Percentiles rank a stretch among this genome's conserved stretches.
Evolutionary conservation across 35 echinoderm and acorn worm species (phyloP).

Genomic region (Hemicentrotus pulcherrimus): DNA sequence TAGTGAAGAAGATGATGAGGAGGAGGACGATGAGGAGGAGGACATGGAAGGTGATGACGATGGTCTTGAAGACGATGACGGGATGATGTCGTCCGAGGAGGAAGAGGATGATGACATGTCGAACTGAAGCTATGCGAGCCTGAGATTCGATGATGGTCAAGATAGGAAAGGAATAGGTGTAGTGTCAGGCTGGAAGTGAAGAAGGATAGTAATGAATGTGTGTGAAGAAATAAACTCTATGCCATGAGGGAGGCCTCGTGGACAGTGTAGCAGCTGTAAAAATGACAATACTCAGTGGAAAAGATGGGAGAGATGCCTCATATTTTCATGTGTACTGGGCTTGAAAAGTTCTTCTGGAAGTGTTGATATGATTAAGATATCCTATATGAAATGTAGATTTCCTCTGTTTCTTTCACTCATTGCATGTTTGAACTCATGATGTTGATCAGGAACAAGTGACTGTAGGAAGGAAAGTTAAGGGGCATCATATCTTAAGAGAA

Average conservation of each 20-base stretch:
- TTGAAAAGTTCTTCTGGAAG: neutral
- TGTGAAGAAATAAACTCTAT: neutral
- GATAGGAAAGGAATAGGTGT: neutral
- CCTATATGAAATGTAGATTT: neutral
- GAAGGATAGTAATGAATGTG: neutral
- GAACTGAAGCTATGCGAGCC: constrained; percentile 8
- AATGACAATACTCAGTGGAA: neutral
- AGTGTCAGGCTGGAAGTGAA: neutral
- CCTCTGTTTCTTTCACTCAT: neutral
- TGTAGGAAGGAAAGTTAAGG: neutral
- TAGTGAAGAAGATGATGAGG: constrained; percentile 59
- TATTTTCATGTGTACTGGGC: neutral
- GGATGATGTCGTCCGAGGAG: constrained; percentile 55
- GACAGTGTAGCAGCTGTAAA: neutral
- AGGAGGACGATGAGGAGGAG: constrained; percentile 59
- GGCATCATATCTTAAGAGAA: neutral
- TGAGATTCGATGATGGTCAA: neutral
- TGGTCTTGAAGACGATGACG: constrained; percentile 34
- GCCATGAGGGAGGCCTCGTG: neutral
- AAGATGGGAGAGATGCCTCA: neutral
- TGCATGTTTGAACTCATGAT: neutral
- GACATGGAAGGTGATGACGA: constrained; percentile 48
- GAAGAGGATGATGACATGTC: constrained; percentile 31
- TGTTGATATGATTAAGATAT: neutral
- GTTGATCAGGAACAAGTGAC: neutral